Percentiles rank a stretch among this genome's conserved stretches.
phyloP scores from a whole-genome alignment of 2,113 vertebrate species.

The Labeo rohita region DNA sequence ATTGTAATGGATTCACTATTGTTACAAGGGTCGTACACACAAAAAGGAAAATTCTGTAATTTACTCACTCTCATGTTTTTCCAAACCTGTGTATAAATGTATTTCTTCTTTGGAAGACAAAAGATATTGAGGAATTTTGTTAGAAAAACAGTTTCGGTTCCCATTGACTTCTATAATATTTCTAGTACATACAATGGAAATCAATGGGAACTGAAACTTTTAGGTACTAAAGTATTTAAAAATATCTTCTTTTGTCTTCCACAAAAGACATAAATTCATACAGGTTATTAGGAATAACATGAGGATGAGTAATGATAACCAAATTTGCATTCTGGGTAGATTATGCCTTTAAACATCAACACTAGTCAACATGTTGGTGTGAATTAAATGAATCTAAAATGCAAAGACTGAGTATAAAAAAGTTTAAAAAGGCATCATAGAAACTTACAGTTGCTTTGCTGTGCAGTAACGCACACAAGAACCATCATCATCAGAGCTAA shows the following conservation, averaged over 20 bases:
- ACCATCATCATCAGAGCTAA: conserved; percentile 19
- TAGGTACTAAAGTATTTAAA: neutral
- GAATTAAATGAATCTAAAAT: neutral
- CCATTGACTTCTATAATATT: no score
- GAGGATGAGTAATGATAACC: neutral
- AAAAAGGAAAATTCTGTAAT: neutral
- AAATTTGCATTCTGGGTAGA: neutral
- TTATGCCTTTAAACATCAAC: neutral
- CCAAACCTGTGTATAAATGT: no score
- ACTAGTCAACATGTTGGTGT: neutral
- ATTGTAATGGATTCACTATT: neutral
- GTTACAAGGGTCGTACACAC: neutral
- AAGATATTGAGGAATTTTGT: no score
- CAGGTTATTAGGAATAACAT: neutral
- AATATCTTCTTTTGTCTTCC: neutral
- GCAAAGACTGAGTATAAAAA: neutral
- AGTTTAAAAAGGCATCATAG: neutral
- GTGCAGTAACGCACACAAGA: conserved; percentile 2
- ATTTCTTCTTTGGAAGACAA: no score
- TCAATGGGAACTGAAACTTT: neutral
- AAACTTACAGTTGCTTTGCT: conserved; percentile 18
- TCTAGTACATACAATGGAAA: no score
- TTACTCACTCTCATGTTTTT: no score
- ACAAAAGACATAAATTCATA: neutral
- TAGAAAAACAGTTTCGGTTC: no score